Conservation (phyloP, 2,113 vertebrate species). For the Amazona guildingii region DNA sequence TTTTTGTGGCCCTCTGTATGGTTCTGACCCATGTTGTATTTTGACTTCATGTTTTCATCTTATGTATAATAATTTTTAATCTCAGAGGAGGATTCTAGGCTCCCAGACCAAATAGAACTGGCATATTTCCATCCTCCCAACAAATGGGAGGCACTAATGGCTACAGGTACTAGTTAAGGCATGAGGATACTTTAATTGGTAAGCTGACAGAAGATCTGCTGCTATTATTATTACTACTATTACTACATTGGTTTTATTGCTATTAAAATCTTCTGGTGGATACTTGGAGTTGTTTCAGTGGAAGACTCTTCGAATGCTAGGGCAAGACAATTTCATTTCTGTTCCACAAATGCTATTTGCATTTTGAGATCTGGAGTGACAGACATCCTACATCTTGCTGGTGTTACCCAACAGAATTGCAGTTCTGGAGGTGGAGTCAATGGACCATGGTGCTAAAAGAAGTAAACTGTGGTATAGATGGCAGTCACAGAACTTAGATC, state of each 20-base stretch:
- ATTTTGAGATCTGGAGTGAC: neutral
- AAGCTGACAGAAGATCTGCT: neutral
- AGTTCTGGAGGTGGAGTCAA: neutral
- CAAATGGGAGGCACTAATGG: neutral
- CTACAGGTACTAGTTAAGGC: neutral
- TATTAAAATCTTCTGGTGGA: neutral
- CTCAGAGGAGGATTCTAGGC: neutral
- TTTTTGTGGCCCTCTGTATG: neutral
- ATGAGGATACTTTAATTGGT: neutral
- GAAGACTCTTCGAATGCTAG: neutral
- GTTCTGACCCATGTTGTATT: neutral
- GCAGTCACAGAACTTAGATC: neutral
- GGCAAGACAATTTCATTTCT: neutral
- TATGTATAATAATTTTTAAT: neutral
- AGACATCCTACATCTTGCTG: neutral
- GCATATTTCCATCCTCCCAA: neutral
- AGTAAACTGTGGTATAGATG: accelerated
- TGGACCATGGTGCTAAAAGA: neutral
- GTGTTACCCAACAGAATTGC: neutral
- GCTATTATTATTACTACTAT: neutral
- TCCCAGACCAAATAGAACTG: neutral
- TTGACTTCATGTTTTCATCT: neutral
- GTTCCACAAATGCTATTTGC: neutral
- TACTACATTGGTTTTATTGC: neutral
- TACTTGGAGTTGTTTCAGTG: neutral